Base-by-base conservation (phyloP, 2,797 vertebrate genomes). In the Sciurus vulgaris region DNA sequence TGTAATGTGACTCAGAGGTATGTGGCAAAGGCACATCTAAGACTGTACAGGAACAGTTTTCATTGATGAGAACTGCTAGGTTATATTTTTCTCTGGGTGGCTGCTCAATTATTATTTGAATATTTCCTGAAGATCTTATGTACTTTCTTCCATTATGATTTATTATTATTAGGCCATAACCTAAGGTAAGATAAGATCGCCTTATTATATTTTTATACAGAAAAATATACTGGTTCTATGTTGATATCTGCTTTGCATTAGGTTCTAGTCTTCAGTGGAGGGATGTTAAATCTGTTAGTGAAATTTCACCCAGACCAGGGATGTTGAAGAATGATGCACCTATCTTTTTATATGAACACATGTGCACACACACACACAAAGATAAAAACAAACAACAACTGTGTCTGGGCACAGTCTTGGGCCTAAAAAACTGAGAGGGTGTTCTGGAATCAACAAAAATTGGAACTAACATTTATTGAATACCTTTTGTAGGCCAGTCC, bases 1-100 rank as follows among this genome's bases (percentile, higher is more conserved):
- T 24, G 86, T 87, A 79, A 93, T 82, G 63, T 96, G 97, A 96
- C 91, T 96, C 96, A 95, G 82, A 95, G 93, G 76, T 95, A 91
- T 88, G 84, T 94, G 93, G 95, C 28, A 63, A 89, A 96, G 89
- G 72, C 84, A 97, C 86, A 83, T 38, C 94, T 63, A 81, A 54
- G 82, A 88, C 85, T 83, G 17, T 67, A 82, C 33, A 94, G 91
- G 61, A 93, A 95, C 65, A 96, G 94, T 79, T 97, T 96, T 93
- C 87, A 96, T 88, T 95, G 96, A 97, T 90, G 93, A 90, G 73
- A 97, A 63, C 77, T 87, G 70, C 77, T 85, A 92, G 85, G 65
- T 96, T 97, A 63, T 76, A 81, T 94, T 96, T 96, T 96, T 95
- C 89, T 96, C 91, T 77, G 72, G 56, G 77, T 92, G 86, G 89